A percentile compares a stretch with the other conserved stretches of the same genome.
These are phyloP conservation scores for Hybognathus amarus DNA, from an alignment of 2,797 vertebrate genomes.

Conservation along the genomic window DNA sequence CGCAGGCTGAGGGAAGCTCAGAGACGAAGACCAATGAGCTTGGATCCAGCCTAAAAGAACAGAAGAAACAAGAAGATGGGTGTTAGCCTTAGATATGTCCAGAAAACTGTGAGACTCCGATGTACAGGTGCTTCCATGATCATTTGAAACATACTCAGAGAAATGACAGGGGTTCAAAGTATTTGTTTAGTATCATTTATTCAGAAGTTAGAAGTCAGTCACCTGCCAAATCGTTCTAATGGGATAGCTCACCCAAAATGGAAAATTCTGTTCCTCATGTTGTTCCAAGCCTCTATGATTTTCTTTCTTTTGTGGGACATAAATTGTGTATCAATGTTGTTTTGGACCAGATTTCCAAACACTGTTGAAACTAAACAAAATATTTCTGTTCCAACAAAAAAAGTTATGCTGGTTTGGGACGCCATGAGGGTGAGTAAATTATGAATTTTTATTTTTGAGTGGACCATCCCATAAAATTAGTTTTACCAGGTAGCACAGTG, in stretches of 20 bases:
- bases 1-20: slow-evolving; percentile 49
- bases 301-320: not conserved
- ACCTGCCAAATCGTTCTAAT: slow-evolving; percentile 9
- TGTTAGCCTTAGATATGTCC: slow-evolving; percentile 33
- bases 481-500: not conserved
- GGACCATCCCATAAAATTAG: not conserved
- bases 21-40: slow-evolving; percentile 59
- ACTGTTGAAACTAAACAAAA: not conserved
- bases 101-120: slow-evolving; percentile 22
- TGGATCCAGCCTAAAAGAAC: slow-evolving; percentile 73
- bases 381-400: not conserved
- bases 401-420: not conserved
- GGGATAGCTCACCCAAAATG: not conserved
- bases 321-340: not conserved
- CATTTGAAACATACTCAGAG: slow-evolving; percentile 1
- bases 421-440: not conserved
- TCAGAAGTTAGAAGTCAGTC: slow-evolving; percentile 8
- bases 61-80: slow-evolving; percentile 69
- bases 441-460: not conserved
- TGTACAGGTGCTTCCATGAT: slow-evolving; percentile 39
- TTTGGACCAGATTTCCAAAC: not conserved
- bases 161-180: not conserved
- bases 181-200: slow-evolving; percentile 24
- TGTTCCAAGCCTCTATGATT: not conserved
- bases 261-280: not conserved